Evolutionary conservation across 2,113 vertebrate genomes (phyloP).

Genomic region (Gambusia holbrooki): DNA sequence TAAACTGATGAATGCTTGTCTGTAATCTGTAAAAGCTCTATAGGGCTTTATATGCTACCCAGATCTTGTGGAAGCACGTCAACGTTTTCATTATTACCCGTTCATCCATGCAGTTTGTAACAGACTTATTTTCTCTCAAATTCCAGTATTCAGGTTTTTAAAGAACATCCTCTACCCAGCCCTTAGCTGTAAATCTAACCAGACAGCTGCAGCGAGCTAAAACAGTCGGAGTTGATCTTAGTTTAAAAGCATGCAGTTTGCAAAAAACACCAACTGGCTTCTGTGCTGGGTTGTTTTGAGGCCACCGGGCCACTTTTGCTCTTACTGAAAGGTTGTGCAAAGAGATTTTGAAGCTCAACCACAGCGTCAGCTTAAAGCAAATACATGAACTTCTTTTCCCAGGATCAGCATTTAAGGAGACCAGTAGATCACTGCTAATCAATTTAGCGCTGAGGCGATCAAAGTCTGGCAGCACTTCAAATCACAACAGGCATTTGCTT

Average conservation of each 20-base stretch:
- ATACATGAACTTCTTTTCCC: constrained; percentile 45
- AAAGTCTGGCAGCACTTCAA: constrained; percentile 63
- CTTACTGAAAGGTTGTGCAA: not conserved
- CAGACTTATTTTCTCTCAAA: no score
- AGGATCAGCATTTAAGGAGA: constrained; percentile 65
- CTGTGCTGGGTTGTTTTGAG: constrained; percentile 16
- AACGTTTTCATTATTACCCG: not conserved
- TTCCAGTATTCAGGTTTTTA: no score
- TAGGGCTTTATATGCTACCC: not conserved
- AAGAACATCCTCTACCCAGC: not conserved
- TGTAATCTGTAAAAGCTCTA: no score
- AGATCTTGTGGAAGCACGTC: not conserved
- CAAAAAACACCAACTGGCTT: constrained; percentile 29
- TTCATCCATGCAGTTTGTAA: no score
- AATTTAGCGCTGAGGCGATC: constrained; percentile 67
- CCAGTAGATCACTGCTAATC: constrained; percentile 68
- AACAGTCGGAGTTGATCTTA: constrained; percentile 23
- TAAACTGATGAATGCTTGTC: not conserved
- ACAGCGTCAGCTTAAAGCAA: constrained; percentile 31
- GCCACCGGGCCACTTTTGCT: constrained; percentile 15
- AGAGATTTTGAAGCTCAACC: constrained; percentile 18
- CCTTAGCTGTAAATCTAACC: not conserved
- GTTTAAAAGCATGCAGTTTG: constrained; percentile 27
- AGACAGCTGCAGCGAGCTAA: constrained; percentile 8
- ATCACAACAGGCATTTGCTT: constrained; percentile 54